A percentile compares a stretch with the other conserved stretches of the same genome.
Conservation (phyloP, 2,888 invertebrate species). For the Hemicrepidius hirtus region DNA sequence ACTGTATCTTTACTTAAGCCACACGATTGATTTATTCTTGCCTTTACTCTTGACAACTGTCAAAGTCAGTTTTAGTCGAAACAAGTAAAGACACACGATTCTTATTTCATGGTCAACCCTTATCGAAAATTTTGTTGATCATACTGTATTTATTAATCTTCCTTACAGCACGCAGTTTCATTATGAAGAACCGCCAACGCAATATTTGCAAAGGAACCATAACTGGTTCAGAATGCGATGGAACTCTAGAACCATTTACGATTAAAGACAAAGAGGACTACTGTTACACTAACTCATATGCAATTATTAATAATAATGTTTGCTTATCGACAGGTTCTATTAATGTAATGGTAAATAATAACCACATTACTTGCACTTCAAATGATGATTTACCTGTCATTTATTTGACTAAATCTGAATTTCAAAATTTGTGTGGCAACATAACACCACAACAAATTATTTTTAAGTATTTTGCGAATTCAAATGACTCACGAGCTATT, state of each 20-base stretch:
- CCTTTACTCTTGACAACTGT: too few species aligned
- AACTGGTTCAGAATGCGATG: constrained; percentile 5
- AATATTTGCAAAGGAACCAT: constrained; percentile 9
- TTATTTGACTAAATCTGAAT: neutral
- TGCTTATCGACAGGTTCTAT: constrained; percentile 23
- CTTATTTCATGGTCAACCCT: too few species aligned
- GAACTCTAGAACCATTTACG: constrained; percentile 14
- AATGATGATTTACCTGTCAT: constrained; percentile 10
- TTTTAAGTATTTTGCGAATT: constrained; percentile 44
- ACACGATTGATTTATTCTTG: too few species aligned
- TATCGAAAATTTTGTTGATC: too few species aligned
- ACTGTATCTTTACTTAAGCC: too few species aligned
- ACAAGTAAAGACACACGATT: too few species aligned
- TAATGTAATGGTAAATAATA: constrained; percentile 7
- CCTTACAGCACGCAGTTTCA: constrained; percentile 21
- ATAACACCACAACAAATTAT: constrained; percentile 11
- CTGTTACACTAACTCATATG: constrained; percentile 30
- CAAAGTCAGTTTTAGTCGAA: too few species aligned
- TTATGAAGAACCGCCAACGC: constrained; percentile 23
- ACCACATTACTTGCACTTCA: constrained; percentile 16
- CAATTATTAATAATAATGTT: constrained; percentile 19
- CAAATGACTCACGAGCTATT: constrained; percentile 37
- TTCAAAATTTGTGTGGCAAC: constrained; percentile 33
- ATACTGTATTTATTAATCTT: neutral
- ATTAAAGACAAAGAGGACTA: constrained; percentile 14